Evolutionary conservation across 2,113 vertebrate genomes (phyloP), one percentile per base, ranked within the genome.

Genomic region (Glaucomys volans): DNA sequence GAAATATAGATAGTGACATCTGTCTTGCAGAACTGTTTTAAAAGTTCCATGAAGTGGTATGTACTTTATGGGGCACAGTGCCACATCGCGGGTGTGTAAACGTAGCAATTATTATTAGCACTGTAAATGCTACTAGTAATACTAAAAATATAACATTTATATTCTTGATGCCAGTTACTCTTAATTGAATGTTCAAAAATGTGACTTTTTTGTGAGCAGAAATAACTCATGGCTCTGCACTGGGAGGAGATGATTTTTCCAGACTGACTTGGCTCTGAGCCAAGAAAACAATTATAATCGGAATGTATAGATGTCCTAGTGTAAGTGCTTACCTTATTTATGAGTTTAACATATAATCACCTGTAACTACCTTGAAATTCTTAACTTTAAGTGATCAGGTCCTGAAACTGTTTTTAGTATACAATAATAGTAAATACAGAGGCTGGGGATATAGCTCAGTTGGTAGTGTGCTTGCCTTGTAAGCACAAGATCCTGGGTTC

Each of bases 261-360:
- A 86, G 80, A 77, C 74, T 62, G 83, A 83, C 37, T 95, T 95
- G 96, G 37, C 77, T 93, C 9, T 69, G 74, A 93, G 26, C 87
- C 52, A 88, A 95, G 35, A 97, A 80, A 96, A 35, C 16, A 81
- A 7, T 30, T 93, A 13, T 26, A 82, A 67, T 77, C 75, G 85
- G 32, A 93, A 44, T 69, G 12, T 77, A 76, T 16, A 67, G 30
- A 74, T 74, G 52, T 22, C 40, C 24, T 71, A 57, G 20, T n/a
- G 14, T 54, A 54, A 7, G 81, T 8, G 35, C 1, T 77, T 84
- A 92, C 82, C 40, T 69, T 86, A 79, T 47, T 91, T 87, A 76
- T n/a, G 28, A 91, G 74, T 75, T 69, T 62, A 92, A 66, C 37
- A 76, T 35, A 50, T 0, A 82, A 44, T 50, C 30, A 62, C 44